Evolutionary conservation across 2,888 invertebrate species (phyloP), one percentile per base, ranked within the genome.

Genomic region (Megamerina dolium): DNA sequence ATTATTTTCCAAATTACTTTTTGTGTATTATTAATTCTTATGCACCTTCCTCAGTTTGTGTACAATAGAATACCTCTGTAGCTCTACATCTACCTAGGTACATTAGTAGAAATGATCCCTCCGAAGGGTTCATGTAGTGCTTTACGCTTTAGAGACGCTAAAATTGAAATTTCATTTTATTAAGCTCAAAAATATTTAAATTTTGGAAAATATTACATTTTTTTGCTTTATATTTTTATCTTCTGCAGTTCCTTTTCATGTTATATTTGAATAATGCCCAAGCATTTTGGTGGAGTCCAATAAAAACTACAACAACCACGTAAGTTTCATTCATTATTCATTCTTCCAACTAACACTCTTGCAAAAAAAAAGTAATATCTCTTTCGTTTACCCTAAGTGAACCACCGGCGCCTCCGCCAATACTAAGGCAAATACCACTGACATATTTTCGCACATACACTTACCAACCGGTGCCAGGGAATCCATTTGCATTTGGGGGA

Each of bases 381-480:
- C 23, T 23, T 23, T 8, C 10, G 8, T 23, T 23, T 8, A 8
- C 10, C 10, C 23, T 23, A 8, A 8, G 23, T 23, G 8, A 23
- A 23, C 21, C n/a, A 16, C n/a, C n/a, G 17, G 2, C 12, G 27
- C 54, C 64, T 2, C 48, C 57, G 4, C 49, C 53, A 20, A 19
- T 60, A 18, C 45, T 69, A 32, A 68, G 67, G 23, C 66, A 69
- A 50, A 66, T 69, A 1, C 69, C 69, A 3, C 56, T 69, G 21
- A 68, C 68, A 27, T 69, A 69, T 41, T 69, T 70, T 43, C 68
- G 69, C 14, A 68, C 70, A 1, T 70, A 68, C 51, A 69, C 69
- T 5, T 69, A 70, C 35, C 69, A 68, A 33, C 69, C 69, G 3
- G 40, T 69, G 21, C 48, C 59, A 3, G 43, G 41, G 3, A 54